Evolutionary conservation across 2,888 invertebrate genomes (phyloP).

Genomic region (Troglohyphantes excavatus): DNA sequence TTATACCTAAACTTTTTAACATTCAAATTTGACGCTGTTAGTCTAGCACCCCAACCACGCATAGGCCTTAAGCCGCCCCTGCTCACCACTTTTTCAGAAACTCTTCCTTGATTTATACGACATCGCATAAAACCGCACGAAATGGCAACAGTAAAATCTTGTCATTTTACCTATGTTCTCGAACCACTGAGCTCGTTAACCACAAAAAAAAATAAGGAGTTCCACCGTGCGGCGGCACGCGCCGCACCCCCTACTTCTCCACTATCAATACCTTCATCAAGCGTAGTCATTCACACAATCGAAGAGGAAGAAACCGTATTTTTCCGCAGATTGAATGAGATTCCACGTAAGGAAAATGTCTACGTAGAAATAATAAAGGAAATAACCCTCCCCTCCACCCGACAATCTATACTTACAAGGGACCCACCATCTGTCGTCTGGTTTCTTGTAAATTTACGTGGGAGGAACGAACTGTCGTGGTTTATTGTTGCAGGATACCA

Average conservation of each 20-base stretch:
- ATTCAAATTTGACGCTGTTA: no score
- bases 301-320: neutral
- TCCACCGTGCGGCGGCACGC: neutral
- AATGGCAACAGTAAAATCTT: neutral
- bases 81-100: no score
- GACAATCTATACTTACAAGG: neutral
- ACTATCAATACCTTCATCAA: neutral
- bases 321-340: slow-evolving; percentile 6
- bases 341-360: slow-evolving; percentile 23
- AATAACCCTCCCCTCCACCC: no score
- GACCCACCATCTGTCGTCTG: neutral
- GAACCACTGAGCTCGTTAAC: neutral
- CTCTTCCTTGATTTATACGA: no score
- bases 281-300: neutral
- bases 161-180: neutral
- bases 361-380: neutral
- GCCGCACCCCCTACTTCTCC: neutral
- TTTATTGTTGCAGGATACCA: neutral
- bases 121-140: no score
- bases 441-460: neutral
- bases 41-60: no score
- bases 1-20: no score
- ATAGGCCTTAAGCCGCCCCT: no score
- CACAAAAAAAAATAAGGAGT: neutral
- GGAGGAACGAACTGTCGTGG: slow-evolving; percentile 20